Evolutionary conservation across 2,888 invertebrate genomes (phyloP).

Genomic region (Oscheius sp.): DNA sequence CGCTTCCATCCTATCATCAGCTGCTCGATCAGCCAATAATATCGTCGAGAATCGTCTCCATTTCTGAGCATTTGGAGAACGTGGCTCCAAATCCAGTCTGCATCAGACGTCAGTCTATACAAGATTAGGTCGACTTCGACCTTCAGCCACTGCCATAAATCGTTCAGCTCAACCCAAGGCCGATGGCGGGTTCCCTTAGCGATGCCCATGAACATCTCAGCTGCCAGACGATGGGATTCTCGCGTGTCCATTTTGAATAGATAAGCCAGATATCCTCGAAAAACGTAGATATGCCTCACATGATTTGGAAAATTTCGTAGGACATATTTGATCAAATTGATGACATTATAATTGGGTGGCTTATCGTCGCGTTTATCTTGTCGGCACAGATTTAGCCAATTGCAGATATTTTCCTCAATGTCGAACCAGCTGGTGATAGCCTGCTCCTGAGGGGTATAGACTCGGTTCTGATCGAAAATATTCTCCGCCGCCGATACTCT

Average conservation of each 20-base stretch:
- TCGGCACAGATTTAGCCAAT: slow-evolving; percentile 24
- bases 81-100: slow-evolving; percentile 30
- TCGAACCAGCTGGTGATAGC: slow-evolving; percentile 35
- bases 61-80: slow-evolving; percentile 2
- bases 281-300: slow-evolving; percentile 27
- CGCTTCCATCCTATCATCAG: slow-evolving; percentile 33
- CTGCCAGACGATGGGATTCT: slow-evolving; percentile 39
- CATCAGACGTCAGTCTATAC: slow-evolving; percentile 36
- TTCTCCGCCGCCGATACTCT: slow-evolving; percentile 16
- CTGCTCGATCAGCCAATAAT: slow-evolving; percentile 48
- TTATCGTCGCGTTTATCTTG: slow-evolving; percentile 15
- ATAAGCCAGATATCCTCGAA: slow-evolving; percentile 21
- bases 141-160: slow-evolving; percentile 42
- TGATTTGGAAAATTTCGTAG: slow-evolving; percentile 45
- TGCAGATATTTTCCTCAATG: slow-evolving; percentile 10
- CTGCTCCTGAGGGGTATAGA: no score
- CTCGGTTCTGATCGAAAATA: neutral
- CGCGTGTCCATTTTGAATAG: slow-evolving; percentile 33
- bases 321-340: slow-evolving; percentile 34
- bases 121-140: slow-evolving; percentile 31
- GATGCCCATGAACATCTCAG: slow-evolving; percentile 47
- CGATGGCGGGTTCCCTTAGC: slow-evolving; percentile 39
- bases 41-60: slow-evolving; percentile 37
- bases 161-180: slow-evolving; percentile 34
- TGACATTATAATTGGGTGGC: neutral